These are phyloP conservation scores for Scylla paramamosain DNA, from an alignment of 1,140 invertebrate genomes.

Conservation along the genomic window DNA sequence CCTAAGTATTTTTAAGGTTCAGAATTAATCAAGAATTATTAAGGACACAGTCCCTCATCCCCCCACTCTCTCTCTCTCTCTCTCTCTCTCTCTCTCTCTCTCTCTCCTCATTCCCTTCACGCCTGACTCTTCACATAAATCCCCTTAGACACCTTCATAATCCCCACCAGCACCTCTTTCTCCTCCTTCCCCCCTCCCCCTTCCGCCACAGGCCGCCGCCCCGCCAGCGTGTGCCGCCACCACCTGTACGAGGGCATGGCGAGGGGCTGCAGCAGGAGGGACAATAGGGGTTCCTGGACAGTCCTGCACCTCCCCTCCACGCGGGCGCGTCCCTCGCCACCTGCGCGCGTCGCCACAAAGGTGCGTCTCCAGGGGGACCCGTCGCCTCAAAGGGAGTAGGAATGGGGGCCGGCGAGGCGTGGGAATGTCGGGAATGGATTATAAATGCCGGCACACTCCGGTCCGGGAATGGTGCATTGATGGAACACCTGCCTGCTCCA, in stretches of 20 bases:
- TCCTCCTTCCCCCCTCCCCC: background rate
- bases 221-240: constrained; percentile 50
- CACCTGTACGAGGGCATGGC: constrained; percentile 31
- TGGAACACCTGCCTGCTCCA: constrained; percentile 34
- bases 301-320: background rate
- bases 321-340: constrained; percentile 21
- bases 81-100: background rate
- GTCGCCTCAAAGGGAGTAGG: constrained; percentile 44
- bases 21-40: too few relatives aligned
- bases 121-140: constrained; percentile 37
- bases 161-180: background rate
- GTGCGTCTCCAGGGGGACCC: constrained; percentile 32
- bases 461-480: constrained; percentile 49
- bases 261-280: constrained; percentile 34
- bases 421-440: constrained; percentile 59
- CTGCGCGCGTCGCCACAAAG: constrained; percentile 37
- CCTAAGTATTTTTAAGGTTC: too few relatives aligned
- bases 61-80: background rate
- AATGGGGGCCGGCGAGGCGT: constrained; percentile 42
- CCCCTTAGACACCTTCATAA: background rate
- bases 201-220: background rate
- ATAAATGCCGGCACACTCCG: constrained; percentile 62
- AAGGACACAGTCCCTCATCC: too few relatives aligned
- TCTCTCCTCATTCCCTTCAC: background rate
- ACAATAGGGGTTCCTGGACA: constrained; percentile 23